These are phyloP conservation scores for Maniola hyperantus DNA, from an alignment of 2,888 invertebrate species.

Conservation along the genomic window DNA sequence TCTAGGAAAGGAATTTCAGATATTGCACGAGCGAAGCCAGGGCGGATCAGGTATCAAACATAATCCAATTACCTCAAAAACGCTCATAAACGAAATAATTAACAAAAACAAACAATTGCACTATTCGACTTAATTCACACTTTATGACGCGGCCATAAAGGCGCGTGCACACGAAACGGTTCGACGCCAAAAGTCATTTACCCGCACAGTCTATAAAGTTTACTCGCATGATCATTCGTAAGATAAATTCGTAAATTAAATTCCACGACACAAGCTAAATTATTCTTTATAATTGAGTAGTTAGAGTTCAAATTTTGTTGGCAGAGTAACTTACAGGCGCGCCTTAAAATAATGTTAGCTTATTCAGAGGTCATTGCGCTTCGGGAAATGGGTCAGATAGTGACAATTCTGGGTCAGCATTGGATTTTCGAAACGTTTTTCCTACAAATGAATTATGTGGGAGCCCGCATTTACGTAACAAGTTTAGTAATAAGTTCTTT, in stretches of 20 bases:
- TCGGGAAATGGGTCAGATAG: constrained; percentile 71
- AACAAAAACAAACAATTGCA: constrained; percentile 46
- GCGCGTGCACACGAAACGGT: constrained; percentile 28
- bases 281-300: constrained; percentile 44
- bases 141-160: constrained; percentile 45
- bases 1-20: no score
- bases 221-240: constrained; percentile 75
- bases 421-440: constrained; percentile 61
- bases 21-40: no score
- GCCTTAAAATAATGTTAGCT: constrained; percentile 72
- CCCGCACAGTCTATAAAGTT: constrained; percentile 72
- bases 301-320: constrained; percentile 50
- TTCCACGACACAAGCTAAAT: constrained; percentile 47
- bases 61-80: constrained; percentile 30
- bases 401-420: constrained; percentile 64
- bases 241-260: constrained; percentile 81
- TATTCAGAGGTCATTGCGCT: constrained; percentile 42
- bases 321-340: constrained; percentile 52
- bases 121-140: constrained; percentile 44
- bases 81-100: constrained; percentile 10
- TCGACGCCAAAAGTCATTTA: constrained; percentile 64
- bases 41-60: constrained; percentile 23
- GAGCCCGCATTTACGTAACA: constrained; percentile 35
- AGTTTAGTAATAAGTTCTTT: constrained; percentile 15
- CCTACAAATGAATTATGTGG: constrained; percentile 62